These are phyloP conservation scores for Eudyptes chrysolophus DNA, from an alignment of 2,113 vertebrate species.

Conservation along the genomic window DNA sequence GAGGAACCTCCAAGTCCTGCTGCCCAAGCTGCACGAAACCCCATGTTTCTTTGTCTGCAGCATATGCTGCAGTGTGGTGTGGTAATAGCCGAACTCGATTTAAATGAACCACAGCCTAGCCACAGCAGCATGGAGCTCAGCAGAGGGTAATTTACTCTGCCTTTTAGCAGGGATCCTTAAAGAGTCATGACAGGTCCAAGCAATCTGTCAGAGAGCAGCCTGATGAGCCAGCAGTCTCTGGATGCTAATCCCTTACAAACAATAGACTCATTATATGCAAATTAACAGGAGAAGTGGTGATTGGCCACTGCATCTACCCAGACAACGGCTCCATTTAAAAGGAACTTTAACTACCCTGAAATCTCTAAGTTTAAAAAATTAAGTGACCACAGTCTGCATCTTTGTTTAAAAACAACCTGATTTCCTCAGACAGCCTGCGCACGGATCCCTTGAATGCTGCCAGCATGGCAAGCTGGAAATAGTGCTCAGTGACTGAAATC, in stretches of 20 bases:
- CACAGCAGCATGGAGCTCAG: constrained; percentile 35
- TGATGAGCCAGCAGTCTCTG: constrained; percentile 32
- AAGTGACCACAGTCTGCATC: neutral
- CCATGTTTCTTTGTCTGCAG: neutral
- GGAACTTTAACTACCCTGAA: neutral
- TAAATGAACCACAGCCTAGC: constrained; percentile 37
- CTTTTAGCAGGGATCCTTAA: constrained; percentile 57
- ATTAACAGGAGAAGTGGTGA: constrained; percentile 38
- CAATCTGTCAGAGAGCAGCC: constrained; percentile 45
- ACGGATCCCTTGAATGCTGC: neutral
- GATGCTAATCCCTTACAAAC: constrained; percentile 41
- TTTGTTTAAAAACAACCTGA: neutral
- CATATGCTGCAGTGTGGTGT: neutral
- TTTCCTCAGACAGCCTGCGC: neutral
- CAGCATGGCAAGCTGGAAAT: neutral
- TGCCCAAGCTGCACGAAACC: neutral
- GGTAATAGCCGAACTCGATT: neutral
- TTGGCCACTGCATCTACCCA: neutral
- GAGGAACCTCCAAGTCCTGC: neutral
- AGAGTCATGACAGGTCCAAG: constrained; percentile 55
- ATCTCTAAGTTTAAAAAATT: neutral
- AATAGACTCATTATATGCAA: constrained; percentile 54
- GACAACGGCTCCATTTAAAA: neutral
- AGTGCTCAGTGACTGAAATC: neutral
- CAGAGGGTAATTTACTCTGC: constrained; percentile 56